Evolutionary conservation across 2,888 invertebrate genomes (phyloP), one percentile per base, ranked within the genome.

Genomic region (Papilio protenor): DNA sequence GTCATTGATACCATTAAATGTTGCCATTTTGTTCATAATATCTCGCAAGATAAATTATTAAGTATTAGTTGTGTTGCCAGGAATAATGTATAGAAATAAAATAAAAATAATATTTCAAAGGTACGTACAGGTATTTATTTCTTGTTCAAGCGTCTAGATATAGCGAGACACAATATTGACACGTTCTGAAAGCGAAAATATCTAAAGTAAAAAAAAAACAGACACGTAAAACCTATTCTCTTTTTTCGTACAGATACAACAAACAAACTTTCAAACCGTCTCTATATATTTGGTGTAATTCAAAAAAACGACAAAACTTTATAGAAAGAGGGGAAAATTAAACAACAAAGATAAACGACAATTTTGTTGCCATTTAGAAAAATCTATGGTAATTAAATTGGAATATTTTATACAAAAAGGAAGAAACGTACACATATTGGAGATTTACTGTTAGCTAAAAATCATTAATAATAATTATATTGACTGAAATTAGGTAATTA

Each of bases 111-210:
- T 81, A 78, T n/a, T 80, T 85, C 89, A 87, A 91, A 92, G 90
- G 92, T 93, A 92, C 92, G 91, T 92, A 93, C 91, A 93, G 90
- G 90, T 92, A 93, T 93, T 93, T 87, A 86, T 87, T 88, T 94
- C 92, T 93, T 94, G 93, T 93, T 93, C 92, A 94, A 92, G 92
- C 93, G 92, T 91, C 93, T 89, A 91, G 89, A 88, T 90, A 91
- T 88, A 88, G 90, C 86, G 89, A 91, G 93, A 93, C 91, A 92
- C 91, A 92, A 89, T 89, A 84, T 84, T 87, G 87, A 87, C 84
- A 84, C 86, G 85, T 85, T 87, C 86, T 84, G 87, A 89, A 89
- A 91, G 89, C 89, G 85, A 90, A 89, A 88, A 87, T 83, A 75
- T 61, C 55, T 72, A 86, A 86, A 88, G 86, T 84, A 86, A 84